Conservation (phyloP, 2,888 invertebrate species). For the Drosophila lacicola region DNA sequence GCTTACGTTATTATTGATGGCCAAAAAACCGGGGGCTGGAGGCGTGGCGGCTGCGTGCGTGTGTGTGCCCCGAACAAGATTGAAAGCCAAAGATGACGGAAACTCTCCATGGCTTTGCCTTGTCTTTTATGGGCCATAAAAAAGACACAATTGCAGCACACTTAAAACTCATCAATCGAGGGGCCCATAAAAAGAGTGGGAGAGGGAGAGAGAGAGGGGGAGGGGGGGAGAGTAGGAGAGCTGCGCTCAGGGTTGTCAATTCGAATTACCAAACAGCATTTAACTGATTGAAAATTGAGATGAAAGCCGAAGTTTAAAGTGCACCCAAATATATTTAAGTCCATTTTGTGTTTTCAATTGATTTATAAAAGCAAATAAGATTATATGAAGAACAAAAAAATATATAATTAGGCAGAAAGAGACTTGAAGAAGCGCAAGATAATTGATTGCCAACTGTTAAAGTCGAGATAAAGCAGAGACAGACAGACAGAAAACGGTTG, state of each 20-base stretch:
- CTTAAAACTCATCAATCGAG: slow-evolving; percentile 67
- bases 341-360: no score
- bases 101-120: slow-evolving; percentile 47
- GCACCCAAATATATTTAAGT: not conserved
- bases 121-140: slow-evolving; percentile 57
- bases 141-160: slow-evolving; percentile 71
- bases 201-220: not conserved
- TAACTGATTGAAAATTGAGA: slow-evolving; percentile 70
- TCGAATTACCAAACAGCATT: slow-evolving; percentile 66
- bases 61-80: slow-evolving; percentile 8
- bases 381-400: not conserved
- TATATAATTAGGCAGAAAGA: not conserved
- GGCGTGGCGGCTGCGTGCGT: not conserved
- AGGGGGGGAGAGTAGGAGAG: not conserved
- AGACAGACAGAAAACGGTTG: no score
- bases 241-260: slow-evolving; percentile 49
- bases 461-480: no score
- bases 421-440: not conserved
- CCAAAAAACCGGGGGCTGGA: slow-evolving; percentile 9
- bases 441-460: no score
- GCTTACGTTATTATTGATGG: slow-evolving; percentile 74
- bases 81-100: slow-evolving; percentile 37
- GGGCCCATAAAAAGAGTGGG: slow-evolving; percentile 46
- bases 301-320: slow-evolving; percentile 29
- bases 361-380: not conserved